phyloP scores from a whole-genome alignment of 2,797 vertebrate genomes.

The Heteromormyrus szaboi region DNA sequence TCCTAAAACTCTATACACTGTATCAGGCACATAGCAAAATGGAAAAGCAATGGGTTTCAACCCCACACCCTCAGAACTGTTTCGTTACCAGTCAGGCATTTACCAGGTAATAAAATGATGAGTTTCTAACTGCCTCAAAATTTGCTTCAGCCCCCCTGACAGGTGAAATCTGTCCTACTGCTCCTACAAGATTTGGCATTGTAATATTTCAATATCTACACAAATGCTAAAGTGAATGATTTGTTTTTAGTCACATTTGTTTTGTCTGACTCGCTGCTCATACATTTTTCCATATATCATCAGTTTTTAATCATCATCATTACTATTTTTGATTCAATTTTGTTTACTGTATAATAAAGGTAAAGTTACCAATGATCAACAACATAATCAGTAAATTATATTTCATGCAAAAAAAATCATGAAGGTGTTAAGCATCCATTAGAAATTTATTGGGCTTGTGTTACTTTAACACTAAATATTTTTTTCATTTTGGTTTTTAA shows the following conservation, averaged over 20 bases:
- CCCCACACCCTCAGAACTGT: not conserved
- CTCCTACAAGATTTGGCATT: no score
- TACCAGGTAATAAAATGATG: not conserved
- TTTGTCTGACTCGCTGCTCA: not conserved
- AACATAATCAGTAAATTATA: not conserved
- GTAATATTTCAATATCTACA: no score
- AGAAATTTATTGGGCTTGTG: not conserved
- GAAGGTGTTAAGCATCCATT: not conserved
- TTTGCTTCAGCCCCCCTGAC: not conserved
- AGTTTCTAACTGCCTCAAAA: not conserved
- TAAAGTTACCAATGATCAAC: not conserved
- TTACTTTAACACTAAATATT: not conserved
- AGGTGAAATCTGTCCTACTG: not conserved
- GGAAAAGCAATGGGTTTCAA: not conserved
- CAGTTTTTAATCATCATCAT: no score
- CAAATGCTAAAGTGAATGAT: no score
- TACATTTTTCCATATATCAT: not conserved
- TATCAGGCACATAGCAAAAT: not conserved
- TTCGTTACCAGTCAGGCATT: not conserved
- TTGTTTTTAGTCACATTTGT: no score
- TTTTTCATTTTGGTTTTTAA: constrained; percentile 27
- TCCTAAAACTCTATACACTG: no score
- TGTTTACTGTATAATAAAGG: no score
- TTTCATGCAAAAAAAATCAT: not conserved
- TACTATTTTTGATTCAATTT: no score